phyloP scores from a whole-genome alignment of 1,140 invertebrate genomes.

The Pseudoatta argentina region DNA sequence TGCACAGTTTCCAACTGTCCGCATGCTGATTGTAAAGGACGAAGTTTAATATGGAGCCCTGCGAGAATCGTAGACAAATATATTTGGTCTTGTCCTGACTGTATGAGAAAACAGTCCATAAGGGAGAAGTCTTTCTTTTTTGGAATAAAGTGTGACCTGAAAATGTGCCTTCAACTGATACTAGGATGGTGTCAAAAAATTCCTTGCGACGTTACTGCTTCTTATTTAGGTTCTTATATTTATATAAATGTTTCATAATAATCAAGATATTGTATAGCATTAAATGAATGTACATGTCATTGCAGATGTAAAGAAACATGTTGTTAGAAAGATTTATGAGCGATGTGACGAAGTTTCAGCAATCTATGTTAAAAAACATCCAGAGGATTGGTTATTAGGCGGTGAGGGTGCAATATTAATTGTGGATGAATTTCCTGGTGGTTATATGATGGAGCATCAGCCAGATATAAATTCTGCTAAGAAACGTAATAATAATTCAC shows the following conservation, averaged over 20 bases:
- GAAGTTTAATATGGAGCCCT: conserved; percentile 83
- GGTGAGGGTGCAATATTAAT: conserved; percentile 84
- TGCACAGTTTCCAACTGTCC: conserved; percentile 80
- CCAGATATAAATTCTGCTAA: conserved; percentile 75
- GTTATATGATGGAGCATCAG: conserved; percentile 82
- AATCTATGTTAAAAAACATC: conserved; percentile 82
- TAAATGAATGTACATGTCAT: conserved; percentile 35
- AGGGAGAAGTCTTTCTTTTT: conserved; percentile 86
- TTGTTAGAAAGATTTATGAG: conserved; percentile 85
- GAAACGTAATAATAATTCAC: conserved; percentile 84
- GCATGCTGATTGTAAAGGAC: conserved; percentile 80
- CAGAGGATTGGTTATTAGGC: conserved; percentile 84
- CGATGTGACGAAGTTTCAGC: conserved; percentile 83
- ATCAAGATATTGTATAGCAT: not conserved
- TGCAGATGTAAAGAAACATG: conserved; percentile 84
- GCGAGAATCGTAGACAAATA: conserved; percentile 86
- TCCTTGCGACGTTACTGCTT: conserved; percentile 79
- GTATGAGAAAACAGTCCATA: conserved; percentile 83
- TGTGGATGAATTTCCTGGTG: conserved; percentile 86
- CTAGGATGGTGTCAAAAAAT: conserved; percentile 86
- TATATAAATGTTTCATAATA: not conserved
- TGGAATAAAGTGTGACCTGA: conserved; percentile 85
- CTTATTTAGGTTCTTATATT: conserved; percentile 77
- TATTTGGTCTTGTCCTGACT: conserved; percentile 84
- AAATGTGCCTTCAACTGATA: conserved; percentile 84